These are phyloP conservation scores for Torymus texanus DNA, from an alignment of 2,888 invertebrate genomes.

Conservation along the genomic window DNA sequence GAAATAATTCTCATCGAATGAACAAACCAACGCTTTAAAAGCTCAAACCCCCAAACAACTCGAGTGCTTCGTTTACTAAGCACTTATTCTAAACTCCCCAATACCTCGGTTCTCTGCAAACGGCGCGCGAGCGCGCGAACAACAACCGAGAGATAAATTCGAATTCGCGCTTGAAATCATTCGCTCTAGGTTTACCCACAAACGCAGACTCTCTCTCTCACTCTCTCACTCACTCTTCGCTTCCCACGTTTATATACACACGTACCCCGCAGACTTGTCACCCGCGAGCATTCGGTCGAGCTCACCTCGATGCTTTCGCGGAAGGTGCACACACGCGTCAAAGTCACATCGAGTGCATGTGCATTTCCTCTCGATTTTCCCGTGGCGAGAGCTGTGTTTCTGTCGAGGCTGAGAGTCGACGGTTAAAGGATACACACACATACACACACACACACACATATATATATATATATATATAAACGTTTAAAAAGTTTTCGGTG, in stretches of 20 bases:
- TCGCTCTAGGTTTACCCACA: constrained; percentile 11
- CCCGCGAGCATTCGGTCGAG: constrained; percentile 2
- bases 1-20: too few relatives aligned
- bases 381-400: not conserved
- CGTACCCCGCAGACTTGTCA: constrained; percentile 21
- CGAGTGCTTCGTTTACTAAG: too few relatives aligned
- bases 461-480: too few relatives aligned
- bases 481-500: too few relatives aligned
- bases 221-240: not conserved
- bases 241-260: constrained; percentile 6
- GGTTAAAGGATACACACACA: too few relatives aligned
- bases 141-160: constrained; percentile 16
- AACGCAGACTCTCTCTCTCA: too few relatives aligned
- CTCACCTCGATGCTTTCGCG: not conserved
- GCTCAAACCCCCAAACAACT: too few relatives aligned
- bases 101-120: not conserved
- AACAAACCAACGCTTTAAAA: too few relatives aligned
- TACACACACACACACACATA: too few relatives aligned
- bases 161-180: constrained; percentile 3
- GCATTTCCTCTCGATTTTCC: not conserved
- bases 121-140: not conserved
- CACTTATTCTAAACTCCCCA: not conserved
- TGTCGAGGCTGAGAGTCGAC: too few relatives aligned
- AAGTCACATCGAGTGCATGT: constrained; percentile 17
- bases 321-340: constrained; percentile 7